Base-by-base conservation (phyloP, 2,797 vertebrate species). In the Gymnodraco acuticeps region DNA sequence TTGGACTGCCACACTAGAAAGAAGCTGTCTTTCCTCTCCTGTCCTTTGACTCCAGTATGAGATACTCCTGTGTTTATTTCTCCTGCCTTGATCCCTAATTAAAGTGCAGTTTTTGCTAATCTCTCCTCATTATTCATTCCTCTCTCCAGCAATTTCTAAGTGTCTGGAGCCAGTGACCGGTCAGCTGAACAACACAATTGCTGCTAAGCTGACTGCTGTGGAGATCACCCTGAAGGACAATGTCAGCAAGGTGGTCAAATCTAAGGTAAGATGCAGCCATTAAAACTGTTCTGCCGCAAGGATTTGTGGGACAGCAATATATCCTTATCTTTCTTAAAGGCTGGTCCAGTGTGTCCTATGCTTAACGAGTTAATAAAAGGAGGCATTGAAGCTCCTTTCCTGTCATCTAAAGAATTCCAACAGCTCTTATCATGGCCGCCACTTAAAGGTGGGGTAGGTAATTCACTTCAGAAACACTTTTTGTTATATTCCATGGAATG, bases 201-300 rank as follows among this genome's bases (percentile, higher is more conserved):
- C 96, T 17, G 93, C 97, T 78, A 99, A 98, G 77, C 94, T 99
- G 74, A 95, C 96, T 0, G 95, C 97, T 2, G 94, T 99, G 60
- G 98, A 99, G 86, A 96, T 96, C 31, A 94, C 93, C 0, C 88
- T 99, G 81, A 99, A 98, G 75, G 98, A 99, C 73, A 99, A 95
- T 31, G 95, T 99, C 61, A 93, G 89, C 81, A 99, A 99, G 81
- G 94, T 99, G 65, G 95, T 98, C 71, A 99, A 99, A 87, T 98
- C 98, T 42, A 99, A 99, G 96, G 98, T 99, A 80, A 88, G 89
- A 12, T 6, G 8, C 33, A 15, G 20, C 0, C 0, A 27, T 27
- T 38, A 38, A 38, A 38, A 38, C 8, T 6, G 1, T 38, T 38
- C 33, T 38, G 33, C 33, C 8, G 8, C 7, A 38, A 38, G 33